Percentiles rank a stretch among this genome's conserved stretches.
phyloP scores from a whole-genome alignment of 2,888 invertebrate genomes.

The Drosophila colorata region DNA sequence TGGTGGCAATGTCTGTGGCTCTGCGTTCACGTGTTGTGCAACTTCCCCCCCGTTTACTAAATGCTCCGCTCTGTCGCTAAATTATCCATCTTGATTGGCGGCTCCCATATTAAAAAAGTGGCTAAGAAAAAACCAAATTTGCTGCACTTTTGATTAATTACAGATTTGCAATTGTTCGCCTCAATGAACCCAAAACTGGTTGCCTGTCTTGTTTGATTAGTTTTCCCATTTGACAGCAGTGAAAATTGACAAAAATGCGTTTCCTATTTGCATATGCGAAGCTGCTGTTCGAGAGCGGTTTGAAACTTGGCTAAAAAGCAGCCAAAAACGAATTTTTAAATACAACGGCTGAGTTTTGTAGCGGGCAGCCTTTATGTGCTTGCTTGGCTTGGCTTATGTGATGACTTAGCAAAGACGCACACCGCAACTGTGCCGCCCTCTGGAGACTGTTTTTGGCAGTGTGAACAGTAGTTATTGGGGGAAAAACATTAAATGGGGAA shows the following conservation, averaged over 20 bases:
- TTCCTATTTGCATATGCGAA: constrained; percentile 45
- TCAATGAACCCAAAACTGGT: constrained; percentile 26
- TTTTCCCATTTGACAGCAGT: constrained; percentile 13
- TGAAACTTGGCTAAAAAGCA: neutral
- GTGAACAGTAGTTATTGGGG: neutral
- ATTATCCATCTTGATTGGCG: constrained; percentile 74
- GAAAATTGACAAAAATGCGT: constrained; percentile 34
- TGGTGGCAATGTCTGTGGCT: constrained; percentile 57
- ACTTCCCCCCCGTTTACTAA: constrained; percentile 39
- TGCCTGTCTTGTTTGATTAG: constrained; percentile 26
- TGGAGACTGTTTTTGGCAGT: neutral
- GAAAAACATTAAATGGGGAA: neutral
- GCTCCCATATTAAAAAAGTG: constrained; percentile 15
- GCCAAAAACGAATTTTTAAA: constrained; percentile 13
- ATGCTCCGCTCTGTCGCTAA: constrained; percentile 41
- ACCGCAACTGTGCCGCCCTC: constrained; percentile 13
- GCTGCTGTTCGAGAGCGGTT: neutral
- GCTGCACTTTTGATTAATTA: constrained; percentile 71
- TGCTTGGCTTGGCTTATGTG: too few relatives aligned
- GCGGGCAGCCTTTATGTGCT: constrained; percentile 5
- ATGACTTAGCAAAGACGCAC: constrained; percentile 12
- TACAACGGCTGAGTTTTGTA: constrained; percentile 6
- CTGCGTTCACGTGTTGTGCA: constrained; percentile 64
- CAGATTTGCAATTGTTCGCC: constrained; percentile 40
- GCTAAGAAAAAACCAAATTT: constrained; percentile 21